Base-by-base conservation (phyloP, 2,797 vertebrate species). In the Acrocephalus scirpaceus region DNA sequence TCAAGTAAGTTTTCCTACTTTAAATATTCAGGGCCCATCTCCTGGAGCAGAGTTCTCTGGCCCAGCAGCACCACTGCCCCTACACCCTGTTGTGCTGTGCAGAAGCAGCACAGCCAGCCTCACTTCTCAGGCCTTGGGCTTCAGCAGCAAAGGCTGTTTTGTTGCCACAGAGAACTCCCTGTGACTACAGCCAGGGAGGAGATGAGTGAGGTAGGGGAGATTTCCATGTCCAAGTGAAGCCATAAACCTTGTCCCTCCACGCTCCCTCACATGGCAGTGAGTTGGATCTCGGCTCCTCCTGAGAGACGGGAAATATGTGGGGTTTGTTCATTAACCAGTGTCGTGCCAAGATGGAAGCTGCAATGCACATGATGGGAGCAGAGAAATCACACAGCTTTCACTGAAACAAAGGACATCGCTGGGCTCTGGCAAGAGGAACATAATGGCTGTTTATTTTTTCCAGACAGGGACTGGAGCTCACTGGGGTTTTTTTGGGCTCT, bases 401-500 rank as follows among this genome's bases (percentile, higher is more conserved):
- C 48, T 42, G 75, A 54, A 86, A 92, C 40, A 65, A 90, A 86
- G 74, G 53, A 38, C 47, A 2, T 3, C 29, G 23, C 81, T 54
- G 62, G 47, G 69, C 50, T 72, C 51, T 34, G 79, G 71, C 32
- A 79, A 15, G 2, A 45, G 53, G 25, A 85, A 11, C 67, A 64
- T 61, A 17, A 66, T 9, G 64, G 36, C 75, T 86, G 75, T n/a
- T 69, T 58, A 5, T 34, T 54, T 92, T 67, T 80, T 90, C 72
- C 83, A 93, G 90, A 75, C 93, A 45, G 51, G 56, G 78, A 51
- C 61, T 51, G 83, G 30, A 60, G 48, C 58, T 84, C 77, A 13
- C 29, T 45, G 70, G 29, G 8, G 5, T 0, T 50, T 74, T 74
- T 79, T 45, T 45, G 64, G 83, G 73, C 83, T 88, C 67, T 92